Evolutionary conservation across 2,888 invertebrate species (phyloP).

Genomic region (Cryptosula pallasiana): DNA sequence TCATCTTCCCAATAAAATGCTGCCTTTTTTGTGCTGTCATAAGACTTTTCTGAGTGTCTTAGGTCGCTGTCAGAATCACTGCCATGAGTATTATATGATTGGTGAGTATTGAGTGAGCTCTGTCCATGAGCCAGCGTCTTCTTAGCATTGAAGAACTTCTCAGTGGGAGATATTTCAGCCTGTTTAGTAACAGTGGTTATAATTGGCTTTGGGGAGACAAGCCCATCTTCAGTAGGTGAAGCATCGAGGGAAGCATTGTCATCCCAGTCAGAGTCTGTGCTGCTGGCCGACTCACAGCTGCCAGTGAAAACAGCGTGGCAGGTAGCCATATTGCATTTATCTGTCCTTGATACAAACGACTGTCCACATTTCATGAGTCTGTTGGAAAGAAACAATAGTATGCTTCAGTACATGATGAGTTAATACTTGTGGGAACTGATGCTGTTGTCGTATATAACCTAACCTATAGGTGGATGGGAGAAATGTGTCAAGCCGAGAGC

Average conservation of each 20-base stretch:
- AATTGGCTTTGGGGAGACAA: neutral
- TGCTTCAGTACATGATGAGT: no score
- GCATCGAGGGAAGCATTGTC: no score
- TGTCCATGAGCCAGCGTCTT: neutral
- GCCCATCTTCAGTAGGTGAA: neutral
- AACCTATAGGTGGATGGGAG: no score
- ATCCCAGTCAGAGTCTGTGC: no score
- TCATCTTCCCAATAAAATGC: neutral
- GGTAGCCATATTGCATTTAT: neutral
- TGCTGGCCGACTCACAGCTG: neutral
- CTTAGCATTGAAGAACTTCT: neutral
- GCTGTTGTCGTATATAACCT: no score
- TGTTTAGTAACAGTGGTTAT: neutral
- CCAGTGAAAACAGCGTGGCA: neutral
- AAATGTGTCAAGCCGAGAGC: no score
- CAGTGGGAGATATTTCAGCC: conserved; percentile 1
- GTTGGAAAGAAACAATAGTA: no score
- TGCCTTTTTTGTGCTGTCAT: neutral
- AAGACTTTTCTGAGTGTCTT: neutral
- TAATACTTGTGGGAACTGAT: no score
- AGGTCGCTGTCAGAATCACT: neutral
- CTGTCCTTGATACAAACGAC: no score
- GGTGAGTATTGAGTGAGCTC: neutral
- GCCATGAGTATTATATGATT: neutral
- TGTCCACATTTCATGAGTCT: no score